A percentile compares a stretch with the other conserved stretches of the same genome.
Evolutionary conservation across 2,797 vertebrate genomes (phyloP).

Genomic region (Ctenochaetus hawaiiensis): DNA sequence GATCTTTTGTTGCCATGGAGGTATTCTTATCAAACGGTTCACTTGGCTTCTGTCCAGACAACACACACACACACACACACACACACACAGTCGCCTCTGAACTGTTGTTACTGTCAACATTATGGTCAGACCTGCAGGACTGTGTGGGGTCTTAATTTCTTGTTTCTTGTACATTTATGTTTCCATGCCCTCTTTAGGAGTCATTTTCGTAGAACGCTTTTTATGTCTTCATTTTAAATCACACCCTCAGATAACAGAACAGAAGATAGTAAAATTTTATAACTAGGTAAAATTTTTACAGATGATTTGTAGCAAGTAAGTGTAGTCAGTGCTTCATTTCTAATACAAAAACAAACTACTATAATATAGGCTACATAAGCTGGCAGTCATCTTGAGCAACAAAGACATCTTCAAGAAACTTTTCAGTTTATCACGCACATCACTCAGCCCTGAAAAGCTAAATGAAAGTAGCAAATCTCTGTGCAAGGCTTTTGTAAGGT

Average conservation of each 20-base stretch:
- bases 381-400: neutral
- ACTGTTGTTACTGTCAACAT: constrained; percentile 68
- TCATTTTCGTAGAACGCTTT: neutral
- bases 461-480: neutral
- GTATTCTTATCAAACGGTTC: constrained; percentile 70
- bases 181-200: constrained; percentile 2
- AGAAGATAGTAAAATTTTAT: neutral
- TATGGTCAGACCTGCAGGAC: constrained; percentile 34
- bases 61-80: neutral
- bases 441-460: neutral
- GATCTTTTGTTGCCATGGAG: constrained; percentile 90
- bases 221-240: neutral
- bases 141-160: constrained; percentile 28
- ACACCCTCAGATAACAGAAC: neutral
- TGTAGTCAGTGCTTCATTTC: too few relatives aligned
- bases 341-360: neutral
- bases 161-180: constrained; percentile 25
- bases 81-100: constrained; percentile 24
- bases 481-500: neutral
- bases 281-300: neutral
- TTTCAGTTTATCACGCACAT: neutral
- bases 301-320: too few relatives aligned
- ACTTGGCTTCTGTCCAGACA: constrained; percentile 43
- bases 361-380: neutral
- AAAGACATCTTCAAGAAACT: too few relatives aligned